Evolutionary conservation across 2,797 vertebrate genomes (phyloP), one percentile per base, ranked within the genome.

Genomic region (Myiothlypis chrysogaster): DNA sequence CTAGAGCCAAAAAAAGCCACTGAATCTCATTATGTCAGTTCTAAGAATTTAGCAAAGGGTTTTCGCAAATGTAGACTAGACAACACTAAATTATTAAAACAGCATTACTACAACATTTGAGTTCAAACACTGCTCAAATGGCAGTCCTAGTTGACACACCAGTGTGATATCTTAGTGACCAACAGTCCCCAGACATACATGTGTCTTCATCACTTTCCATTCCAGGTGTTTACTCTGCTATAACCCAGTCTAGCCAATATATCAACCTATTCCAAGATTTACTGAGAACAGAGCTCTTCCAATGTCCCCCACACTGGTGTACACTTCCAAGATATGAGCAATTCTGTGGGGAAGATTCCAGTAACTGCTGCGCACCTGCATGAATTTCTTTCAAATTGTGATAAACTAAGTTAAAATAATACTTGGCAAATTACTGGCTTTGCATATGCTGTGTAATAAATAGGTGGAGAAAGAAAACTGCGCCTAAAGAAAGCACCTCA

Each of bases 61-160:
- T 82, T 92, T 56, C 70, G 28, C 43, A 73, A 41, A 72, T 25
- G 17, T 56, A 79, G 34, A 55, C 49, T 0, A 82, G 7, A 80
- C 35, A 37, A 59, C 17, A 28, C 14, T 68, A 53, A 88, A 91
- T 83, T 71, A 83, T 85, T 89, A 77, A 80, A 78, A 56, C 4
- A 60, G 68, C 89, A 61, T 64, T 89, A 90, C 17, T 61, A 57
- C 30, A 88, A 64, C n/a, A 37, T 66, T 68, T 78, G 52, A 88
- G 21, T 27, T 57, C 39, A 24, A 70, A 61, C 1, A 1, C 14
- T 47, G 72, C 16, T 43, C 24, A 76, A 82, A 78, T 6, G 20
- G 37, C n/a, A 84, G 56, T 20, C 44, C 50, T 8, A 37, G 18
- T 0, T 9, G 8, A 23, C 69, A 69, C 1, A 39, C 14, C 21